Base-by-base conservation (phyloP, 2,797 vertebrate genomes). In the Acipenser transmontanus region DNA sequence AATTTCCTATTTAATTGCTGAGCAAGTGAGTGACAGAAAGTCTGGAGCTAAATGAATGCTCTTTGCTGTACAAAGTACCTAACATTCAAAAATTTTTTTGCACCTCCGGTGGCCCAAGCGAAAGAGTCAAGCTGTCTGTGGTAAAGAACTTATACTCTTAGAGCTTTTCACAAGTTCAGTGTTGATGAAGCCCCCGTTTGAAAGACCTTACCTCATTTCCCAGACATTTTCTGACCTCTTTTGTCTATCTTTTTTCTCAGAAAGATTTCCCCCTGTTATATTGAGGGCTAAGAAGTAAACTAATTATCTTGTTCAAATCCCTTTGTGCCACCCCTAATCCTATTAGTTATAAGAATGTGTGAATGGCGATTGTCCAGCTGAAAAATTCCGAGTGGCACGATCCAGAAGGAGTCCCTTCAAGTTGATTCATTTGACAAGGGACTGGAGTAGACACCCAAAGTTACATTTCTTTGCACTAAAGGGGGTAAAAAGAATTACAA, bases 281-380 rank as follows among this genome's bases (percentile, higher is more conserved):
- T 74, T 86, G 85, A 82, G 82, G 88, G 83, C 89, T 86, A 90
- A 88, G 89, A 82, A 90, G 89, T 89, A 92, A 93, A 93, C 89
- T 93, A 94, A 95, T 96, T 93, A 95, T 91, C 90, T 89, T 94
- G 90, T 93, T 93, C 87, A 93, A 93, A 93, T 92, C 91, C 91
- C 87, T 93, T 91, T 91, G 81, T 86, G 89, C 90, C 17, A 81
- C 87, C 82, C 83, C 83, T 94, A 97, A 95, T 95, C 93, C 93
- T 93, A 92, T 95, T 94, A 96, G 84, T 86, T 84, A 81, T 89
- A 91, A 92, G 90, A 94, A 92, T 89, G 89, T 89, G 85, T 92
- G 91, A 94, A 93, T 89, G 82, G 80, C 76, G 80, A 85, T 85
- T 85, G 85, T 82, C 78, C 80, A 84, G 83, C 72, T 76, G 72